Evolutionary conservation across 2,888 invertebrate species (phyloP), one percentile per base, ranked within the genome.

Genomic region (Holacanthella duospinosa): DNA sequence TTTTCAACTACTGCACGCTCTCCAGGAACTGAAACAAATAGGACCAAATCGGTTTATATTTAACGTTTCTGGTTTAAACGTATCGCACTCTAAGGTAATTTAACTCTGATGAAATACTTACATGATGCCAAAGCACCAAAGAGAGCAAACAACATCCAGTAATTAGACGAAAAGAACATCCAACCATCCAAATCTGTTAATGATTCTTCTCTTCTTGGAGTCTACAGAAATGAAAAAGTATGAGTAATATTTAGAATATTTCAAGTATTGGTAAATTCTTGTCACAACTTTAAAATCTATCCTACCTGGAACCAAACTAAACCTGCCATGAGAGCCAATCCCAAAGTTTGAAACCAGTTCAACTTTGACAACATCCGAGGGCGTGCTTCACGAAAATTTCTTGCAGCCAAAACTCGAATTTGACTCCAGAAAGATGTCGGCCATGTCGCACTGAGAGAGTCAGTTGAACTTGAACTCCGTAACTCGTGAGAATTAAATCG

Each of bases 141-240:
- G 71, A 87, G 82, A 24, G 88, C 86, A 75, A 86, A 86, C 64
- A 89, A 80, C 85, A 87, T 88, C 88, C 88, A 88, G 75, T 88
- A 88, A 27, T 86, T 87, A 59, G 86, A 86, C 64, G 86, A 86
- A 78, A 88, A 89, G 77, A 88, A 89, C 85, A 89, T 85, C 87
- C 87, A 87, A 56, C 88, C 89, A 77, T 87, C 86, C 66, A 88
- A 83, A 77, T 89, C 88, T 71, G 86, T 84, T 62, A 89, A 79
- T 16, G 85, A 84, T 71, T 85, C 84, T 76, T 89, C 89, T 44
- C 82, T 83, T 64, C 88, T 79, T n/a, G 86, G 85, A 73, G 88
- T 78, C 76, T 87, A 85, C 1, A 44, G 58, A 53, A 29, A 43
- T 16, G 16, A 62, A 54, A 28, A n/a, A 12, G 59, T 28, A 60